These are phyloP conservation scores for Rhagoletis zephyria DNA, from an alignment of 1,140 invertebrate genomes.

Conservation along the genomic window DNA sequence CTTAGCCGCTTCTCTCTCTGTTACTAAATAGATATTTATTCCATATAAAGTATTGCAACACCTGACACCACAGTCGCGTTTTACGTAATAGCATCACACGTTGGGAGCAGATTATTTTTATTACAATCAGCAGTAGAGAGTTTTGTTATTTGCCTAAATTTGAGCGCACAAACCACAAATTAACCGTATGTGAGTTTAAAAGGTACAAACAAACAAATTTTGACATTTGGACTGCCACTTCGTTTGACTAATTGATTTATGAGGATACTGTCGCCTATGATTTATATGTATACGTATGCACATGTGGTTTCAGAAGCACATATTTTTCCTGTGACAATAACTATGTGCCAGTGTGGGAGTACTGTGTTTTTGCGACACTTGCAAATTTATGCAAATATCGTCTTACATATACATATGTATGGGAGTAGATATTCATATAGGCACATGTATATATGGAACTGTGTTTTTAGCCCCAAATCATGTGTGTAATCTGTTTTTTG, in stretches of 20 bases:
- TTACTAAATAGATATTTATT: no score
- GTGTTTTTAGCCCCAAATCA: neutral
- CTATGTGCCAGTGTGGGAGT: neutral
- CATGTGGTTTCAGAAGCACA: neutral
- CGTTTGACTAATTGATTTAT: constrained; percentile 33
- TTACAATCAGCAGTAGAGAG: neutral
- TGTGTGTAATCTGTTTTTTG: neutral
- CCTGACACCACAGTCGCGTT: neutral
- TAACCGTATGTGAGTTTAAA: neutral
- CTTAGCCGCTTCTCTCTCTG: no score
- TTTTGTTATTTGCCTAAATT: neutral
- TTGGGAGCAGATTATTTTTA: neutral
- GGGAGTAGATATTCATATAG: no score
- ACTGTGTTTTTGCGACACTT: neutral
- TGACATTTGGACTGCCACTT: constrained; percentile 11
- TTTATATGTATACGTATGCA: neutral
- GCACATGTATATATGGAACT: neutral
- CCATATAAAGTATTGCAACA: no score
- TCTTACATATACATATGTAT: neutral
- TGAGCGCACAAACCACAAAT: neutral
- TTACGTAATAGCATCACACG: neutral
- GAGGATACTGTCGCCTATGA: neutral
- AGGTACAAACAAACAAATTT: neutral
- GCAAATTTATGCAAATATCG: neutral
- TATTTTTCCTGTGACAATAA: no score